Base-by-base conservation (phyloP, 1,140 invertebrate genomes). In the Cryptotermes secundus region DNA sequence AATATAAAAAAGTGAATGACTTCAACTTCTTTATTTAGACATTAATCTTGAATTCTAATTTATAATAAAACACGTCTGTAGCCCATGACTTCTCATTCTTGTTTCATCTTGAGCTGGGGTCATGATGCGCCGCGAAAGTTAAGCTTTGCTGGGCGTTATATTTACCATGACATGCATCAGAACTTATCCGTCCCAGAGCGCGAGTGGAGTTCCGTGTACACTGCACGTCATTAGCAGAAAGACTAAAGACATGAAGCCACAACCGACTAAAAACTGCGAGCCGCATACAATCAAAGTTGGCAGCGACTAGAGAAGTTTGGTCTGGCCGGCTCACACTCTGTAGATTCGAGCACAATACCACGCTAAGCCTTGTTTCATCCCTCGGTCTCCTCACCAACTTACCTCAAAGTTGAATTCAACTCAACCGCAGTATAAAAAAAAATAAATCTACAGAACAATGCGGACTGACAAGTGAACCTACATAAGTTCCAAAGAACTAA, bases 301-400 rank as follows among this genome's bases (percentile, higher is more conserved):
- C 26, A 72, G 26, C 3, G 45, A 49, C 14, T 49, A 19, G 14
- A 49, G 14, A 49, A 49, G 45, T 49, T 72, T 31, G n/a, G 26
- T 72, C 59, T 26, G n/a, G n/a, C n/a, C 26, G 26, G 59, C 59
- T 72, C 26, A 38, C 4, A 6, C 4, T 4, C 38, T 6, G 38
- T 4, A 12, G 38, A 38, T 38, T 38, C 12, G 38, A 38, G 38
- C 26, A 72, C 59, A 72, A 72, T 72, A n/a, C 59, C 26, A n/a
- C 59, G 59, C n/a, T 31, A 72, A 72, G 59, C 59, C 59, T 31
- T 31, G 59, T 72, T 72, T 72, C 59, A 72, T 72, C 59, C n/a
- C 59, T 31, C 26, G 26, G 26, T 31, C 16, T 72, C 59, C 59
- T 72, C n/a, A n/a, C 4, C 59, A 72, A 31, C 26, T 72, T 31